Conservation (phyloP, 2,888 invertebrate genomes). For the Automeris io region DNA sequence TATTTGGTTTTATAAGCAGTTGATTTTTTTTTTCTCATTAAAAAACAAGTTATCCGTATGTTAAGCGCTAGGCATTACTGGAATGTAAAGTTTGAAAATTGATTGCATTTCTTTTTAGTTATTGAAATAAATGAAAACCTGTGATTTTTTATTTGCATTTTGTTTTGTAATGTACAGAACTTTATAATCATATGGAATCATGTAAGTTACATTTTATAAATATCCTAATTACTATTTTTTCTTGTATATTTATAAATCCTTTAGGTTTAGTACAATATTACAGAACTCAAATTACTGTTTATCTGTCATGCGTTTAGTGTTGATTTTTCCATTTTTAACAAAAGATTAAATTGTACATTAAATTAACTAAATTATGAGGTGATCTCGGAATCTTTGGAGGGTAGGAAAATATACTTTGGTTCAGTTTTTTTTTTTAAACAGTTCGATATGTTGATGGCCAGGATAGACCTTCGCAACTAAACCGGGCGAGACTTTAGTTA, state of each 20-base stretch:
- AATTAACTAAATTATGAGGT: no score
- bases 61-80: conserved; percentile 67
- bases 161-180: conserved; percentile 7
- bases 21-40: conserved; percentile 49
- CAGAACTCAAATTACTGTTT: no score
- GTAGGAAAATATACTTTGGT: no score
- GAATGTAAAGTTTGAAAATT: conserved; percentile 67
- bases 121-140: conserved; percentile 69
- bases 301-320: no score
- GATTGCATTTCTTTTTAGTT: conserved; percentile 76
- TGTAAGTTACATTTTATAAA: background rate
- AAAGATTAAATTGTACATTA: no score
- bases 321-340: no score
- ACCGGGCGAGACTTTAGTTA: no score
- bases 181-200: no score
- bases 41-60: conserved; percentile 63
- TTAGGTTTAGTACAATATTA: conserved; percentile 17
- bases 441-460: no score
- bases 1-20: conserved; percentile 75
- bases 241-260: conserved; percentile 17
- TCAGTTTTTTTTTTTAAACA: no score
- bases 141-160: conserved; percentile 52
- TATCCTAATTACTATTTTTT: background rate
- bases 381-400: no score
- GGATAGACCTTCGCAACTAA: no score